Conservation (phyloP, 2,113 vertebrate species). For the Charadrius vociferus region DNA sequence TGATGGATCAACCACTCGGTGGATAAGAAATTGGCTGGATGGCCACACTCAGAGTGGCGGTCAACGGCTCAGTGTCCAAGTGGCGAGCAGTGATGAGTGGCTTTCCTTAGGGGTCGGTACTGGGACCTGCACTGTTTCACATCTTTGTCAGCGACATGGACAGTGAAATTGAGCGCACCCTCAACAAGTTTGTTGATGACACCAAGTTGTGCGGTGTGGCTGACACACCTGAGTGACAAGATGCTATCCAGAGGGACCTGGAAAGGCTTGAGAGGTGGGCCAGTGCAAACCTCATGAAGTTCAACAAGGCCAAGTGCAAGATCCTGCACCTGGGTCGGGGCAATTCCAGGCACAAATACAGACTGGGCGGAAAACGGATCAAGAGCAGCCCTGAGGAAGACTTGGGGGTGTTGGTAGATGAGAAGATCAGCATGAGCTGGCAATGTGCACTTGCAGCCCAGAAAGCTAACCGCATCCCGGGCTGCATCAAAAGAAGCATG, state of each 20-base stretch:
- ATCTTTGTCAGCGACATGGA: not conserved
- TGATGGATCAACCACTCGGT: not conserved
- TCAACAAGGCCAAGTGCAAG: not conserved
- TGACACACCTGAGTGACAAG: no score
- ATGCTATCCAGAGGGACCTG: not conserved
- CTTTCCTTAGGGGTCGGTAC: not conserved
- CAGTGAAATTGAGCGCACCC: no score
- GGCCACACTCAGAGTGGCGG: not conserved
- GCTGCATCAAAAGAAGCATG: not conserved
- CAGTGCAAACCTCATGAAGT: not conserved
- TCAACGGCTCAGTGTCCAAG: not conserved
- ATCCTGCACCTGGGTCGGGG: not conserved
- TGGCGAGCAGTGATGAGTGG: not conserved
- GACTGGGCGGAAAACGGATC: not conserved
- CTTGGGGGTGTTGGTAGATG: not conserved
- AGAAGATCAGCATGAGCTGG: not conserved
- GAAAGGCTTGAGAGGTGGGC: not conserved
- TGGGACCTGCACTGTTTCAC: not conserved
- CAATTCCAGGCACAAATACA: not conserved
- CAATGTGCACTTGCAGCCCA: not conserved
- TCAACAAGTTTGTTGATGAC: no score
- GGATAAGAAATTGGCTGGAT: not conserved
- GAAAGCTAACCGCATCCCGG: not conserved
- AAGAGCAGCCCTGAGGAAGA: not conserved
- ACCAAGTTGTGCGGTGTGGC: no score